Evolutionary conservation across 92 coral and sea anemone genomes (phyloP).

Genomic region (Epizoanthus illoricatus): DNA sequence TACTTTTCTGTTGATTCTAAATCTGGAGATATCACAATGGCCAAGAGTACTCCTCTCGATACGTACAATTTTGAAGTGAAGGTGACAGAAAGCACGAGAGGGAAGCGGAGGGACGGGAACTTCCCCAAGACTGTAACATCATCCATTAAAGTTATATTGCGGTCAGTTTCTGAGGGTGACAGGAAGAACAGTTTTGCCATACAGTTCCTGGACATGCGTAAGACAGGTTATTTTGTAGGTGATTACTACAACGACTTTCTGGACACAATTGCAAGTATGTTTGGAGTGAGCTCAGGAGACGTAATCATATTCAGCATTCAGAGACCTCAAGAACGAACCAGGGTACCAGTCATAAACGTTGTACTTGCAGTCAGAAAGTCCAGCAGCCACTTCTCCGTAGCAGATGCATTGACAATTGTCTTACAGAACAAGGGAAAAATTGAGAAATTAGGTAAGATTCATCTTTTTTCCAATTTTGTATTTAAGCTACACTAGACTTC

Average conservation of each 20-base stretch:
- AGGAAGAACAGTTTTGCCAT: slow-evolving; percentile 69
- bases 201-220: slow-evolving; percentile 62
- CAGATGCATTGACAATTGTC: slow-evolving; percentile 15
- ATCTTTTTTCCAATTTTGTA: too few species aligned
- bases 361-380: slow-evolving; percentile 58
- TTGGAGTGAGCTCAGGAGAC: slow-evolving; percentile 37
- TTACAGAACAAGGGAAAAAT: neutral
- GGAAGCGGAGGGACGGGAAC: slow-evolving; percentile 18
- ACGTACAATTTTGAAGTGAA: slow-evolving; percentile 52
- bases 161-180: slow-evolving; percentile 54
- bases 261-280: slow-evolving; percentile 36
- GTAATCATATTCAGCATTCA: slow-evolving; percentile 83
- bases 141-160: slow-evolving; percentile 52
- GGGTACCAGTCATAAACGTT: slow-evolving; percentile 53
- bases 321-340: slow-evolving; percentile 47
- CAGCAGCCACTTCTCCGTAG: slow-evolving; percentile 10
- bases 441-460: slow-evolving; percentile 7
- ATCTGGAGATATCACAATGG: slow-evolving; percentile 57
- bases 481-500: too few species aligned
- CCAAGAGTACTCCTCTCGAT: slow-evolving; percentile 50
- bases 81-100: slow-evolving; percentile 42
- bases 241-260: slow-evolving; percentile 56
- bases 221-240: slow-evolving; percentile 59
- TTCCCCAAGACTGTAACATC: slow-evolving; percentile 59
- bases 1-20: slow-evolving; percentile 46